Percentiles rank a stretch among this genome's conserved stretches.
phyloP scores from a whole-genome alignment of 2,888 invertebrate species.

The Nowickia ferox region DNA sequence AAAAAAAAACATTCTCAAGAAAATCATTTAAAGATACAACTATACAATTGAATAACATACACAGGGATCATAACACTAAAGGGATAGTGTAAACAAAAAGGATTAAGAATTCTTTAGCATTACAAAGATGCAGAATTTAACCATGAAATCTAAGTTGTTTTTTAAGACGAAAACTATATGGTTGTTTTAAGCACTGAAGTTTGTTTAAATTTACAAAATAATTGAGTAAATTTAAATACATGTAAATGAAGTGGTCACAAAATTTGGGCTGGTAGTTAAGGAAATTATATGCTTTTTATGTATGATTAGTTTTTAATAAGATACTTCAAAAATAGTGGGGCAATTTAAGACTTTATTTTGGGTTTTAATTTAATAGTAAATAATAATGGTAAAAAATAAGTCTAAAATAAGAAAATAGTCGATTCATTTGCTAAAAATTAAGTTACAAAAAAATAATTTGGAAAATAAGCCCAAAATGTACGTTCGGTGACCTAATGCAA shows the following conservation, averaged over 20 bases:
- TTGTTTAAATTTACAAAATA: background rate
- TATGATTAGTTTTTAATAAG: too few relatives aligned
- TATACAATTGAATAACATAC: slow-evolving; percentile 54
- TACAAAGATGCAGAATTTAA: slow-evolving; percentile 18
- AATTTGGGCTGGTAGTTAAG: too few relatives aligned
- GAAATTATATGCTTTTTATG: too few relatives aligned
- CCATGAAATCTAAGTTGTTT: slow-evolving; percentile 7
- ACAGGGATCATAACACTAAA: slow-evolving; percentile 67
- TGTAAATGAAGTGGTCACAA: background rate
- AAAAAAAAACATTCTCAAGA: slow-evolving; percentile 31
- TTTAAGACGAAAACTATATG: slow-evolving; percentile 31
- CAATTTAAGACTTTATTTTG: too few relatives aligned
- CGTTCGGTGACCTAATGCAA: too few relatives aligned
- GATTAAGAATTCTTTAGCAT: slow-evolving; percentile 48
- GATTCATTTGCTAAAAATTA: too few relatives aligned
- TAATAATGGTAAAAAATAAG: too few relatives aligned
- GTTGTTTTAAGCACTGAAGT: slow-evolving; percentile 4
- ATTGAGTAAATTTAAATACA: slow-evolving; percentile 16
- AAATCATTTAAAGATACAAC: slow-evolving; percentile 51
- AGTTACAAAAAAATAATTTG: too few relatives aligned
- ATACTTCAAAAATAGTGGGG: too few relatives aligned
- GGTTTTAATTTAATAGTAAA: too few relatives aligned
- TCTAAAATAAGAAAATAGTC: too few relatives aligned
- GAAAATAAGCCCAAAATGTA: too few relatives aligned
- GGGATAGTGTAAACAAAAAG: slow-evolving; percentile 43